Conservation (phyloP, 2,888 invertebrate species). For the Stenurella melanura region DNA sequence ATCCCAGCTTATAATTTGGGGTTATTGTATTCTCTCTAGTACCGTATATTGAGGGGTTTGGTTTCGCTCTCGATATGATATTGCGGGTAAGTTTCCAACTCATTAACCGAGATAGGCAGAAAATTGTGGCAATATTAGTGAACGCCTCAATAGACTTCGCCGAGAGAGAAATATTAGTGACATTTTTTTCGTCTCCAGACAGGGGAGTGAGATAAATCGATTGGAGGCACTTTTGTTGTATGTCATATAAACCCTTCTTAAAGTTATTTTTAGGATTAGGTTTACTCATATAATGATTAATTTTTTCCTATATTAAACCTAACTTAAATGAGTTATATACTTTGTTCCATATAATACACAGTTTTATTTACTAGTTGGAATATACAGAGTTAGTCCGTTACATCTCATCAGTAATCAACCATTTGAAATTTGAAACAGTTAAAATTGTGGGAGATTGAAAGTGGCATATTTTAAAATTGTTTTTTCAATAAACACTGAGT, state of each 20-base stretch:
- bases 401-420: too few species aligned
- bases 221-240: constrained; percentile 15
- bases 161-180: constrained; percentile 32
- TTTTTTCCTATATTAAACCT: not conserved
- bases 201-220: constrained; percentile 32
- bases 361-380: not conserved
- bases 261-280: constrained; percentile 18
- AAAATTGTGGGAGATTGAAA: too few species aligned
- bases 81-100: constrained; percentile 55
- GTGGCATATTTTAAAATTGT: too few species aligned
- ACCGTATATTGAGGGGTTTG: constrained; percentile 14
- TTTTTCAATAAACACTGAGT: too few species aligned
- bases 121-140: constrained; percentile 52
- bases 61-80: constrained; percentile 38
- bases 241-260: not conserved
- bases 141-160: constrained; percentile 24
- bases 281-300: not conserved
- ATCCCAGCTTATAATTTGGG: constrained; percentile 56
- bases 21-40: constrained; percentile 38
- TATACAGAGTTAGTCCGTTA: too few species aligned
- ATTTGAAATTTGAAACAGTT: too few species aligned
- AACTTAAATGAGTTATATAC: not conserved
- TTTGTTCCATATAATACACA: not conserved
- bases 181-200: constrained; percentile 31
- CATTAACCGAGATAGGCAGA: constrained; percentile 56